Percentiles rank a stretch among this genome's conserved stretches.
Evolutionary conservation across 2,797 vertebrate species (phyloP).

Genomic region (Cossypha polioptera): DNA sequence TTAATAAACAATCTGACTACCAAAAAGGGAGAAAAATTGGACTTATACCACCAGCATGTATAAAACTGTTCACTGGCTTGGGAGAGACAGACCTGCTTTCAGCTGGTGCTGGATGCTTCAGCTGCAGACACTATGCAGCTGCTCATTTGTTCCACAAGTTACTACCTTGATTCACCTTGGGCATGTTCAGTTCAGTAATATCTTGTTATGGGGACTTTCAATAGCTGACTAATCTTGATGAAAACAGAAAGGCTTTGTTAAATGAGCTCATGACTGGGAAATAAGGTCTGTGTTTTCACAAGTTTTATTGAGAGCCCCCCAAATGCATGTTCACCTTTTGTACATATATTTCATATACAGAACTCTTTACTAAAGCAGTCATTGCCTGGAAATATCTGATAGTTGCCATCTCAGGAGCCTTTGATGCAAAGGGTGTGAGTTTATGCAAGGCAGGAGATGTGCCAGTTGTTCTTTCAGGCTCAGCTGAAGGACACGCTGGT

Average conservation of each 20-base stretch:
- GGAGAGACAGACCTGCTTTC: not conserved
- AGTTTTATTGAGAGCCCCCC: not conserved
- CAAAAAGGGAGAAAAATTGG: slow-evolving; percentile 1
- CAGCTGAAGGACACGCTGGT: not conserved
- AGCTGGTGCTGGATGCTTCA: not conserved
- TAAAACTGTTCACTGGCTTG: not conserved
- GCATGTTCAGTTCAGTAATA: not conserved
- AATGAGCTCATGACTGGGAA: not conserved
- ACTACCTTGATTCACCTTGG: not conserved
- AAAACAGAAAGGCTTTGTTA: not conserved
- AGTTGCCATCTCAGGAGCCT: not conserved
- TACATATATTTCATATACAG: not conserved
- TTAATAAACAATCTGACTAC: slow-evolving; percentile 10
- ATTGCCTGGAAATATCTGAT: not conserved
- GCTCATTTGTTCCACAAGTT: not conserved
- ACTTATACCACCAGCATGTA: not conserved
- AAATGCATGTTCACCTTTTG: not conserved
- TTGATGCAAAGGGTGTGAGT: not conserved
- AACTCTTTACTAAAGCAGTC: not conserved
- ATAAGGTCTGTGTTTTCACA: not conserved
- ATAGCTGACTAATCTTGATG: not conserved
- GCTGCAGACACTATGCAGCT: not conserved
- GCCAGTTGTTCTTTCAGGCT: not conserved
- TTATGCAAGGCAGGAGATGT: not conserved
- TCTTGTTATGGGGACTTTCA: not conserved